phyloP scores from a whole-genome alignment of 2,113 vertebrate genomes.

The Rhinoderma darwinii region DNA sequence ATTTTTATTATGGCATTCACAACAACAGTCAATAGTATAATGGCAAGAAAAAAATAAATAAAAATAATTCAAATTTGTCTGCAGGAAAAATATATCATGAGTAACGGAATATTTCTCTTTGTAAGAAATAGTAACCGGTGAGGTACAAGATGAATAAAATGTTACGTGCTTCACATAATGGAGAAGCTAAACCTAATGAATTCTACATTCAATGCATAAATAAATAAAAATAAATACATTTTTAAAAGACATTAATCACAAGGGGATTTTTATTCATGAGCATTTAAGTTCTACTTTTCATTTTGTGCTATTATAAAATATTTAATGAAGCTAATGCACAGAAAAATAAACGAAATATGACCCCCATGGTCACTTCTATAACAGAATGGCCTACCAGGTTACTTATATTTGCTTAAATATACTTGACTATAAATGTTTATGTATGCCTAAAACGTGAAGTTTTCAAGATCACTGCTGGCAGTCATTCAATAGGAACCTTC shows the following conservation, averaged over 20 bases:
- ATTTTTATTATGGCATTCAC: neutral
- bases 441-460: no score
- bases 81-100: neutral
- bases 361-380: neutral
- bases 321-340: neutral
- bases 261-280: slow-evolving; percentile 8
- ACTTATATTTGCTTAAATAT: neutral
- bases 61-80: slow-evolving; percentile 26
- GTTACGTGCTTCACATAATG: neutral
- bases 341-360: neutral
- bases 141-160: slow-evolving; percentile 10
- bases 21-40: slow-evolving; percentile 32
- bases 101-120: slow-evolving; percentile 19
- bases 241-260: neutral
- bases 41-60: neutral
- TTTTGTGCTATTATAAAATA: neutral
- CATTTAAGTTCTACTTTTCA: neutral
- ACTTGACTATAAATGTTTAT: neutral
- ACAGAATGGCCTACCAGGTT: neutral
- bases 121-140: neutral
- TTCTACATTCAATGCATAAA: neutral
- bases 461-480: no score
- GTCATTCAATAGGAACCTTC: no score
- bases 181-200: neutral
- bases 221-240: neutral